Base-by-base conservation (phyloP, 1,140 invertebrate genomes). In the Neelides sp. region DNA sequence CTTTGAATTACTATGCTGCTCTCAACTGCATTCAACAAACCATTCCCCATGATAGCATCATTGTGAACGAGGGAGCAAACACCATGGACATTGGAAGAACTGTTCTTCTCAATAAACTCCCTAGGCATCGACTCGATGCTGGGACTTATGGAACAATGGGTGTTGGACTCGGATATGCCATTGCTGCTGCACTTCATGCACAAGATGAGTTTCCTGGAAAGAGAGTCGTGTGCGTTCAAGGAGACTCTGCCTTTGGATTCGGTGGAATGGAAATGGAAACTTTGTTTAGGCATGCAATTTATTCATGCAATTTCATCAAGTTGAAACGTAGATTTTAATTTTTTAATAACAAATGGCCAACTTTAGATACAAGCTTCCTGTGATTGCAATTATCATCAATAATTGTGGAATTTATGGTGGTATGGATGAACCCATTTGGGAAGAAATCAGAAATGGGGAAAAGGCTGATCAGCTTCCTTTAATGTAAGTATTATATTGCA, bases 221-320 rank as follows among this genome's bases (percentile, higher is more conserved):
- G 64, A 72, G 79, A 61, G 88, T 96, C 0, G 71, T 95, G 30
- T 79, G 76, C 59, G 79, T 94, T 0, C 84, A 94, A 71, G 91
- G 93, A 1, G 93, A 98, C 66, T 92, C 86, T 49, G 93, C 92
- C 7, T 95, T 98, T 71, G 93, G 93, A 2, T 97, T 97, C 69
- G 92, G 89, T 48, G 92, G 85, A 44, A 93, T 97, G 90, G 93
- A 98, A 74, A 75, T 96, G 20, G 93, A 97, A 73, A 97, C 92
- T 1, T 87, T 94, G 76, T 82, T 82, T 62, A 75, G 79, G 78
- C 80, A 65, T 58, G 35, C 24, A 13, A 17, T 39, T 30, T 2
- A 7, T 4, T 34, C 27, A 46, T 52, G 4, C 52, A 19, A 35
- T 8, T 34, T 35, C 1, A 36, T 40, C 17, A 27, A 23, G 15